phyloP scores from a whole-genome alignment of 1,140 invertebrate genomes.

The Leucophenga varia region DNA sequence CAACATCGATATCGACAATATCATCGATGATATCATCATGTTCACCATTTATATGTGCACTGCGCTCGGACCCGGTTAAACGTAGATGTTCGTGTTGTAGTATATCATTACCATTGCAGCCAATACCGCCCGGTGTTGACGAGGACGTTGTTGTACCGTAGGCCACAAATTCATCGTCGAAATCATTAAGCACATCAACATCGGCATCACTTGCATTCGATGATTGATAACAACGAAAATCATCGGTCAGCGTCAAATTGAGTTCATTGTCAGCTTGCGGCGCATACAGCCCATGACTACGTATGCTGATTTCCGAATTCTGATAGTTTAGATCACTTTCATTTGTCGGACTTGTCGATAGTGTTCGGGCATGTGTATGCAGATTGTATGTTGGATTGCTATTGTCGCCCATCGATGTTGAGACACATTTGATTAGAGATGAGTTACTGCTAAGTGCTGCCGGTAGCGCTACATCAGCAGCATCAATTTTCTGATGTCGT shows the following conservation, averaged over 20 bases:
- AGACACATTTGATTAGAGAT: constrained; percentile 5
- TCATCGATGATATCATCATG: constrained; percentile 8
- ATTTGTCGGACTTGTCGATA: constrained; percentile 59
- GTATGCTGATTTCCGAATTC: constrained; percentile 64
- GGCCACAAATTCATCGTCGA: constrained; percentile 43
- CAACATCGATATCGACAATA: constrained; percentile 3
- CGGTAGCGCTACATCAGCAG: constrained; percentile 9
- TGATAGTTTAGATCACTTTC: constrained; percentile 66
- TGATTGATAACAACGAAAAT: constrained; percentile 52
- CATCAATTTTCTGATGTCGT: constrained; percentile 1
- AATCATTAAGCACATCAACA: constrained; percentile 43
- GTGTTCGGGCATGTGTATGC: constrained; percentile 18
- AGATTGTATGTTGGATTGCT: constrained; percentile 2
- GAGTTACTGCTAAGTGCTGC: too few relatives aligned
- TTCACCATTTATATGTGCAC: not conserved
- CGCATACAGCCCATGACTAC: constrained; percentile 63
- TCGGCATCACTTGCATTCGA: constrained; percentile 52
- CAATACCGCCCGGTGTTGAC: constrained; percentile 7
- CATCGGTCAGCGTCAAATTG: constrained; percentile 48
- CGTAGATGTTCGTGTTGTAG: constrained; percentile 14
- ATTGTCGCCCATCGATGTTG: not conserved
- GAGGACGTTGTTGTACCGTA: constrained; percentile 3
- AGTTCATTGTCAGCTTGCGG: constrained; percentile 59
- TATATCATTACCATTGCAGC: constrained; percentile 10
- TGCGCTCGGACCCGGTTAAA: constrained; percentile 2